Conservation (phyloP, 92 coral and sea anemone species). For the Metridium senile region DNA sequence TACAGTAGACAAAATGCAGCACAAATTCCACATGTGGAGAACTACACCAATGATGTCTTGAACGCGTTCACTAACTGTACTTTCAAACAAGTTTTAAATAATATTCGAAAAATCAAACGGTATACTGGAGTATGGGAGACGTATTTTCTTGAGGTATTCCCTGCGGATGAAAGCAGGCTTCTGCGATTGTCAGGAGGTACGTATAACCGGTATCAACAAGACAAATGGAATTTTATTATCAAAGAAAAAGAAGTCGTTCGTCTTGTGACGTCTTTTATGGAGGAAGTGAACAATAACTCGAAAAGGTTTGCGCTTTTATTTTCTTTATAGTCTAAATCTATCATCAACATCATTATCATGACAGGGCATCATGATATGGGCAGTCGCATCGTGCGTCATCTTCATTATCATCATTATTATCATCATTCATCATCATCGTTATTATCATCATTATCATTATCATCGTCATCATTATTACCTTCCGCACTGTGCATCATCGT, state of each 20-base stretch:
- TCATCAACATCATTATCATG: no score
- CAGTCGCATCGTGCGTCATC: no score
- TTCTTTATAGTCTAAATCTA: no score
- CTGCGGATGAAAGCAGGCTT: not conserved
- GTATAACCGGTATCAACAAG: not conserved
- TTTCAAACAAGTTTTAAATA: not conserved
- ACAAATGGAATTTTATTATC: not conserved
- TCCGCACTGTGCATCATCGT: no score
- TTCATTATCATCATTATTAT: no score
- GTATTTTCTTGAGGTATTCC: not conserved
- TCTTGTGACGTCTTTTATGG: not conserved
- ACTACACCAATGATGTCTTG: not conserved
- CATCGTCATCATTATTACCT: no score
- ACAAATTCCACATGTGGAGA: not conserved
- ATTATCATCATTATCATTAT: no score
- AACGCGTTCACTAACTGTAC: not conserved
- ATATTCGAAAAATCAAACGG: not conserved
- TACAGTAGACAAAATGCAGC: not conserved
- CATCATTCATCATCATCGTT: no score
- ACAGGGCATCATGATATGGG: no score
- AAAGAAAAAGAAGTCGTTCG: not conserved
- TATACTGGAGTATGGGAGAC: not conserved
- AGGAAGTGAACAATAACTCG: not conserved
- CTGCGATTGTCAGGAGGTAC: not conserved
- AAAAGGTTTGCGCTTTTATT: no score